Evolutionary conservation across 1,140 invertebrate species (phyloP).

Genomic region (Macrobrachium rosenbergii): DNA sequence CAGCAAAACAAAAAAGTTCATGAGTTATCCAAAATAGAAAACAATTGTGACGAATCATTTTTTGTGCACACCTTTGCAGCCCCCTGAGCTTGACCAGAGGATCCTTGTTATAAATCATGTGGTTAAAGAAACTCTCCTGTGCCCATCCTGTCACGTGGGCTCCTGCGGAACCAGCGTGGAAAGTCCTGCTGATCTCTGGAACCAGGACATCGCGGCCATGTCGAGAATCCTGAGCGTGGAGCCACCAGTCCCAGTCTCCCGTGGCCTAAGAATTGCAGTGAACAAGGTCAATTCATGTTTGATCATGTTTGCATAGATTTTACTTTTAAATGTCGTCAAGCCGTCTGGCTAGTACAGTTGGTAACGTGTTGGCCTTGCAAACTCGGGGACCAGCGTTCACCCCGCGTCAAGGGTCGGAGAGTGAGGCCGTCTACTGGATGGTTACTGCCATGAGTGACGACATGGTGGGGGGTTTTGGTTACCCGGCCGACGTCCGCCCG

Average conservation of each 20-base stretch:
- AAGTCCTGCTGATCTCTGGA: constrained; percentile 78
- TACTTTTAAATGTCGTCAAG: not conserved
- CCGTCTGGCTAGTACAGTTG: too few species aligned
- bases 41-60: not conserved
- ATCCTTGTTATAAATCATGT: constrained; percentile 52
- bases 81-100: constrained; percentile 40
- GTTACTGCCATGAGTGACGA: too few species aligned
- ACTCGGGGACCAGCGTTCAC: too few species aligned
- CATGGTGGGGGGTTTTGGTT: too few species aligned
- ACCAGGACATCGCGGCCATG: constrained; percentile 77
- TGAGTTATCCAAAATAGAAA: not conserved
- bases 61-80: constrained; percentile 21
- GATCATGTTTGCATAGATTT: constrained; percentile 67
- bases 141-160: constrained; percentile 79
- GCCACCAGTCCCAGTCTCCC: constrained; percentile 61
- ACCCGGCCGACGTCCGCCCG: too few species aligned
- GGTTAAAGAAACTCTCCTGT: constrained; percentile 68
- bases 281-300: constrained; percentile 75
- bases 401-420: too few species aligned
- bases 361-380: too few species aligned
- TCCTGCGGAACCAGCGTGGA: constrained; percentile 78
- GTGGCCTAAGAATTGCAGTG: constrained; percentile 73
- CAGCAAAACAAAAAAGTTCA: not conserved
- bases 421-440: too few species aligned
- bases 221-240: constrained; percentile 68